Percentiles rank a stretch among this genome's conserved stretches.
Evolutionary conservation across 2,797 vertebrate species (phyloP).

Genomic region (Schizothorax lantsangensis): DNA sequence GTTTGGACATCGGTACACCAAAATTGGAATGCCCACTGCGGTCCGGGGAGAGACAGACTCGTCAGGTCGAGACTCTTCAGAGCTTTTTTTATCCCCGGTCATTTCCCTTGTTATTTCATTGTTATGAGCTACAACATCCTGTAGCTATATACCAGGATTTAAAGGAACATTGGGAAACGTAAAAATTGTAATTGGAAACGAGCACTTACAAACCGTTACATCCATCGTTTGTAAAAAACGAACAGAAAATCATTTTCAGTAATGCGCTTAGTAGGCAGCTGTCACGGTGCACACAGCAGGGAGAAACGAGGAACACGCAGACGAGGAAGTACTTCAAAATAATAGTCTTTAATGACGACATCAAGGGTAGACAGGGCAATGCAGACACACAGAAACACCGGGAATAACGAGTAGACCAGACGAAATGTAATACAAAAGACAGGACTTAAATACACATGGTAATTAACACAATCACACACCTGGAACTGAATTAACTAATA

Average conservation of each 20-base stretch:
- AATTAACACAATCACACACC: no score
- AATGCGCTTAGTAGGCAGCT: background rate
- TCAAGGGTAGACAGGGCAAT: no score
- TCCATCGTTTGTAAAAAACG: background rate
- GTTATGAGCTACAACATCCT: conserved; percentile 15
- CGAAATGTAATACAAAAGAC: no score
- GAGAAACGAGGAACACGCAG: no score
- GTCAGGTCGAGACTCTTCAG: background rate
- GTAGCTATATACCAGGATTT: background rate
- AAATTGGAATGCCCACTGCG: background rate
- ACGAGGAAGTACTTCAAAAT: no score
- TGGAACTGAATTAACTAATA: no score
- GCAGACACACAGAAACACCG: no score
- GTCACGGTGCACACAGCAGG: no score
- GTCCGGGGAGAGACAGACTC: conserved; percentile 6
- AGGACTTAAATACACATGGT: no score
- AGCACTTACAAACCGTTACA: background rate
- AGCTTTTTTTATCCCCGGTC: background rate
- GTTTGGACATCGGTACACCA: conserved; percentile 43
- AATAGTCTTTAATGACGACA: no score
- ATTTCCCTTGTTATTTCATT: conserved; percentile 6
- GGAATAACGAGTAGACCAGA: no score
- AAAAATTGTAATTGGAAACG: background rate
- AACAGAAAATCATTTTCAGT: background rate
- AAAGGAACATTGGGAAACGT: background rate